These are phyloP conservation scores for Dendrocincla fuliginosa DNA, from an alignment of 2,797 vertebrate species.

Conservation along the genomic window DNA sequence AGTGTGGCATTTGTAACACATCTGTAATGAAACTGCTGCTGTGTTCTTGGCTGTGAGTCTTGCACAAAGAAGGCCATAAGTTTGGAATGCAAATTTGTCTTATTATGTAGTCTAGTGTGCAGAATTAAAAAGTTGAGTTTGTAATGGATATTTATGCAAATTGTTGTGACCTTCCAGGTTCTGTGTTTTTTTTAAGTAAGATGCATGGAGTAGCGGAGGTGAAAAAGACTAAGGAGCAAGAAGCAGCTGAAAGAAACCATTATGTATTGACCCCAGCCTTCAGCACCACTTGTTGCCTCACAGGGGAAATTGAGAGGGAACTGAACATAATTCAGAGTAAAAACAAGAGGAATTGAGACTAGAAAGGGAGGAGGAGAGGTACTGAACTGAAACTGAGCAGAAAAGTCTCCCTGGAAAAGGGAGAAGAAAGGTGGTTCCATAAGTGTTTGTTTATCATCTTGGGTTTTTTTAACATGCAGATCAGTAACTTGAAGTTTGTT, in stretches of 20 bases:
- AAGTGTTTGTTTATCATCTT: neutral
- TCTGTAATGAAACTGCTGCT: neutral
- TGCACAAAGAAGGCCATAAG: neutral
- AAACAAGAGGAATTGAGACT: neutral
- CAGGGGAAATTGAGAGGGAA: neutral
- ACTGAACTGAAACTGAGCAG: neutral
- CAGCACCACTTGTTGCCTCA: neutral
- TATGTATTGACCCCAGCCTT: neutral
- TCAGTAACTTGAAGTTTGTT: neutral
- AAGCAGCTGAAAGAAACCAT: neutral
- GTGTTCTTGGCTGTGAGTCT: neutral
- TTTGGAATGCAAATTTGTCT: neutral
- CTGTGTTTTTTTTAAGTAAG: neutral
- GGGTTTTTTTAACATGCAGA: accelerated
- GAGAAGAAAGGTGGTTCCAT: neutral
- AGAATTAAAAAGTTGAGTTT: neutral
- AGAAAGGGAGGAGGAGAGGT: neutral
- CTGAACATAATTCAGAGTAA: neutral
- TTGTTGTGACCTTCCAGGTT: neutral
- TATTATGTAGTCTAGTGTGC: neutral
- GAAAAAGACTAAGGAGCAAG: neutral
- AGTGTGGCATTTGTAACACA: neutral
- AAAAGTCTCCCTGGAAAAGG: neutral
- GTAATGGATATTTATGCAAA: neutral
- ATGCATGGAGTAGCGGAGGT: accelerated